phyloP scores from a whole-genome alignment of 2,797 vertebrate genomes.

The Pelochelys cantorii region DNA sequence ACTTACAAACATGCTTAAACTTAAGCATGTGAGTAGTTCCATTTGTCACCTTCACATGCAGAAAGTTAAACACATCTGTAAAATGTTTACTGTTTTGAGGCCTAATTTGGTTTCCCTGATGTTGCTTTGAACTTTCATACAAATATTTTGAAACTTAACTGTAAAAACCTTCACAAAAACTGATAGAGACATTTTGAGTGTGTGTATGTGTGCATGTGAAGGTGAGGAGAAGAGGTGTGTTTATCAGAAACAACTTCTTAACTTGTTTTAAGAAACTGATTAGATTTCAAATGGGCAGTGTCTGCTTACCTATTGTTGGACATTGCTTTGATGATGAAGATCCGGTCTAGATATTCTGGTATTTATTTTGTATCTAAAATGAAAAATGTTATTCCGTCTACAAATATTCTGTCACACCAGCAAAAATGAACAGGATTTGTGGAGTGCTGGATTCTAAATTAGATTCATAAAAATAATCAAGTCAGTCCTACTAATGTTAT shows the following conservation, averaged over 20 bases:
- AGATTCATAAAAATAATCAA: neutral
- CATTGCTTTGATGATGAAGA: neutral
- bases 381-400: neutral
- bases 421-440: neutral
- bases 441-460: neutral
- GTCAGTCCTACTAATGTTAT: neutral
- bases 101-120: neutral
- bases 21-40: neutral
- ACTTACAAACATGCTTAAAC: neutral
- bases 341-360: neutral
- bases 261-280: neutral
- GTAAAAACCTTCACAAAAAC: neutral
- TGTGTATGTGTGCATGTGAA: neutral
- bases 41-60: rapidly evolving
- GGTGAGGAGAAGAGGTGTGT: neutral
- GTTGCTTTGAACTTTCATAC: neutral
- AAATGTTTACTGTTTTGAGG: neutral
- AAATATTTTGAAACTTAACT: neutral
- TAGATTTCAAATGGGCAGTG: neutral
- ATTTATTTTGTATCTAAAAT: neutral
- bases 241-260: neutral
- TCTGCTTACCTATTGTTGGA: neutral
- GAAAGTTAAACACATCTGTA: neutral
- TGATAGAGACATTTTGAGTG: neutral
- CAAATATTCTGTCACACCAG: rapidly evolving